phyloP scores from a whole-genome alignment of 2,797 vertebrate genomes.

The Pangasius larnaudii region DNA sequence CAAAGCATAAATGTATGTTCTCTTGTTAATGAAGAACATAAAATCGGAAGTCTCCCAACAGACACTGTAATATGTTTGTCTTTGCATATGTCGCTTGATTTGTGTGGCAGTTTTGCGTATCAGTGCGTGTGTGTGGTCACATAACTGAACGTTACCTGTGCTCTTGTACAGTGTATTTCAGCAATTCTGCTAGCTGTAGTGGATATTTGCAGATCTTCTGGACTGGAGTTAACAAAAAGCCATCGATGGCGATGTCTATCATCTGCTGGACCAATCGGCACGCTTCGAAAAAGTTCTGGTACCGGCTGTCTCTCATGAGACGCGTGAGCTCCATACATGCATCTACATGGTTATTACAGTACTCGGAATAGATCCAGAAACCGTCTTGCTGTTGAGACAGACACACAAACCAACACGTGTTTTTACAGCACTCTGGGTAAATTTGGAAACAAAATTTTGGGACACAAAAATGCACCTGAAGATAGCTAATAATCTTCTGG shows the following conservation, averaged over 20 bases:
- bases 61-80: neutral
- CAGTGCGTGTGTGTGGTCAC: constrained; percentile 18
- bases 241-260: constrained; percentile 98
- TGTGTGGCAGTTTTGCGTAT: no score
- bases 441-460: neutral
- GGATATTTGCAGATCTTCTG: constrained; percentile 99
- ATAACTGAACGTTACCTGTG: constrained; percentile 81
- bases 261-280: constrained; percentile 97
- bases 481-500: neutral
- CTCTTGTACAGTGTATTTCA: constrained; percentile 97
- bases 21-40: neutral
- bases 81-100: neutral
- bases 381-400: constrained; percentile 88
- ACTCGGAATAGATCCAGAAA: constrained; percentile 99
- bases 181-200: constrained; percentile 94
- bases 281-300: constrained; percentile 98
- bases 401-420: neutral
- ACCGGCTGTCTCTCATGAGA: constrained; percentile 95
- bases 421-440: constrained; percentile 29
- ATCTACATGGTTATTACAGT: constrained; percentile 98
- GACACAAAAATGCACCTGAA: neutral
- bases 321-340: constrained; percentile 98
- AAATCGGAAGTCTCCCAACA: neutral
- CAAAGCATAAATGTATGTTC: neutral
- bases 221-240: constrained; percentile 95